Evolutionary conservation across 1,140 invertebrate genomes (phyloP).

Genomic region (Mamestra configurata): DNA sequence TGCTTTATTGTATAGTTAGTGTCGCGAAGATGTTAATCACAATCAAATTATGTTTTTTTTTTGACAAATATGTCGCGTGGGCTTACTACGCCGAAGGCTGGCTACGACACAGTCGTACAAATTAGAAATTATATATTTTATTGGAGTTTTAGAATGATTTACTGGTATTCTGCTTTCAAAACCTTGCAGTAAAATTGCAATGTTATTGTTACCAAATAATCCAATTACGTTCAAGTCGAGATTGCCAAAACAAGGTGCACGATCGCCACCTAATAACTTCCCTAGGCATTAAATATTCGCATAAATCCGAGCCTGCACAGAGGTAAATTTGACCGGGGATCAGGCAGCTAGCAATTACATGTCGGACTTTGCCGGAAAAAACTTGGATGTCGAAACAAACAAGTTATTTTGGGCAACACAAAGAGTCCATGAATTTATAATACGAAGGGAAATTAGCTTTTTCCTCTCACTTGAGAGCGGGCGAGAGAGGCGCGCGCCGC

Average conservation of each 20-base stretch:
- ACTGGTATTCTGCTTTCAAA: not conserved
- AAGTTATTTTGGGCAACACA: slow-evolving; percentile 81
- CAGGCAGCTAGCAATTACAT: slow-evolving; percentile 59
- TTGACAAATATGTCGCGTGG: too few species aligned
- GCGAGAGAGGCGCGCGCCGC: not conserved
- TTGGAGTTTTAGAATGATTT: too few species aligned
- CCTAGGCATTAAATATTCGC: slow-evolving; percentile 28
- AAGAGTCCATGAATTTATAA: slow-evolving; percentile 84
- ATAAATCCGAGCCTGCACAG: slow-evolving; percentile 9
- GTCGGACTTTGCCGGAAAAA: slow-evolving; percentile 50
- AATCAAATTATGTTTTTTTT: too few species aligned
- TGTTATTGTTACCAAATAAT: not conserved
- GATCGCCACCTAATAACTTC: slow-evolving; percentile 15
- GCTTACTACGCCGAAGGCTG: not conserved
- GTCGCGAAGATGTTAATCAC: too few species aligned
- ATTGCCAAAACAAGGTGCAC: not conserved
- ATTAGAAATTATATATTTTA: too few species aligned
- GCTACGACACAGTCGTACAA: too few species aligned
- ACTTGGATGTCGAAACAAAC: slow-evolving; percentile 65
- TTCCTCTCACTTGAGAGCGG: slow-evolving; percentile 67
- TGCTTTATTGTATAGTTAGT: too few species aligned
- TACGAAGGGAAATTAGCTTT: slow-evolving; percentile 80
- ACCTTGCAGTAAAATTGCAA: not conserved
- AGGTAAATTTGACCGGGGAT: slow-evolving; percentile 45
- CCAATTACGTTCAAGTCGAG: not conserved